Percentiles rank a stretch among this genome's conserved stretches.
phyloP scores from a whole-genome alignment of 2,113 vertebrate genomes.

The Mola mola region DNA sequence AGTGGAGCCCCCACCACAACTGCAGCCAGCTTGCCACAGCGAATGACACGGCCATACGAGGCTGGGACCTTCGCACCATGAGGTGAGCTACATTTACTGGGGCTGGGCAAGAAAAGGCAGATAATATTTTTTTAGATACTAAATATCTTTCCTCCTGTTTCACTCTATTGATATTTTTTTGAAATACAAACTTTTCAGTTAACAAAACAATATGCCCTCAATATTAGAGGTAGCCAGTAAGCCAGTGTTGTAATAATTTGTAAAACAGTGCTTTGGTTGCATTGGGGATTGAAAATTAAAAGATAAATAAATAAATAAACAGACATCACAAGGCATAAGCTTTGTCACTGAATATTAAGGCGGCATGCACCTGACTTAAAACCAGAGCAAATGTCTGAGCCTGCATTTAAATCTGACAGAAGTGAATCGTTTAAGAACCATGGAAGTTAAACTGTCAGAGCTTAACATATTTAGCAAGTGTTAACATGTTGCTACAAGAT shows the following conservation, averaged over 20 bases:
- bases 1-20: slow-evolving; percentile 97
- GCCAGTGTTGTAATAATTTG: slow-evolving; percentile 3
- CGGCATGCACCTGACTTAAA: slow-evolving; percentile 23
- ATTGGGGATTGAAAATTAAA: not conserved
- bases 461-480: slow-evolving; percentile 31
- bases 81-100: slow-evolving; percentile 76
- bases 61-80: slow-evolving; percentile 97
- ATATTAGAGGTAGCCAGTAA: slow-evolving; percentile 7
- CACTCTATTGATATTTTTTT: not conserved
- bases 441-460: slow-evolving; percentile 33
- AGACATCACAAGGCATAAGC: slow-evolving; percentile 14
- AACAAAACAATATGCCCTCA: slow-evolving; percentile 10
- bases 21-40: slow-evolving; percentile 96
- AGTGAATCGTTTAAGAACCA: slow-evolving; percentile 30
- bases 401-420: slow-evolving; percentile 44
- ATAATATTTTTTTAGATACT: too few relatives aligned
- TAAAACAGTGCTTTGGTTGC: not conserved
- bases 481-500: slow-evolving; percentile 49
- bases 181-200: not conserved
- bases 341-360: slow-evolving; percentile 47
- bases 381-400: slow-evolving; percentile 7
- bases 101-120: too few relatives aligned
- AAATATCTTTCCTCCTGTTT: too few relatives aligned
- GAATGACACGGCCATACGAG: slow-evolving; percentile 91
- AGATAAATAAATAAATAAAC: too few relatives aligned